A percentile compares a stretch with the other conserved stretches of the same genome.
Evolutionary conservation across 2,888 invertebrate genomes (phyloP).

Genomic region (Heliconius erato): DNA sequence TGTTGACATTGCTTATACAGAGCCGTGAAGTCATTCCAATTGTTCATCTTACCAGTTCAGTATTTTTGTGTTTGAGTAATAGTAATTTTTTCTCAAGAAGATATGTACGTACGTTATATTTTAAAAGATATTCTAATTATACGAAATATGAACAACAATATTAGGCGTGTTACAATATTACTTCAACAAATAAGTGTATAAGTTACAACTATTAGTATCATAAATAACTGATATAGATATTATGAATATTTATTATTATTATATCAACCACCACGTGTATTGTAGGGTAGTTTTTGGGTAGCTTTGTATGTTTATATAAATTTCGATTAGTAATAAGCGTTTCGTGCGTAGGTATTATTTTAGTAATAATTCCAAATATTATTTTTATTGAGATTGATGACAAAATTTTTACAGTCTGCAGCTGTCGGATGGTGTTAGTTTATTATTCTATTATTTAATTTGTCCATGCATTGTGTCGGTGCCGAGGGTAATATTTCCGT

Average conservation of each 20-base stretch:
- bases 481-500: conserved; percentile 80
- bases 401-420: conserved; percentile 57
- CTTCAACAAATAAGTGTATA: neutral
- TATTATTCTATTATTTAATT: conserved; percentile 85
- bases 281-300: no score
- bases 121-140: neutral
- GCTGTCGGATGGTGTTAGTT: conserved; percentile 70
- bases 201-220: neutral
- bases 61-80: neutral
- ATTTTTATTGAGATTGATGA: conserved; percentile 18
- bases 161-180: neutral
- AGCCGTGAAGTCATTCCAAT: neutral
- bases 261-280: no score
- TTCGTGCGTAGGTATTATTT: neutral
- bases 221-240: neutral
- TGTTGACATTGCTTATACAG: conserved; percentile 53
- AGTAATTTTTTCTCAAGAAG: neutral
- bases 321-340: neutral
- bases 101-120: neutral
- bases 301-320: no score
- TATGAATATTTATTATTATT: no score
- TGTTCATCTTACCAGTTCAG: neutral
- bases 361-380: conserved; percentile 11
- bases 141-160: neutral
- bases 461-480: conserved; percentile 78